Evolutionary conservation across 2,113 vertebrate genomes (phyloP).

Genomic region (Chauna torquata): DNA sequence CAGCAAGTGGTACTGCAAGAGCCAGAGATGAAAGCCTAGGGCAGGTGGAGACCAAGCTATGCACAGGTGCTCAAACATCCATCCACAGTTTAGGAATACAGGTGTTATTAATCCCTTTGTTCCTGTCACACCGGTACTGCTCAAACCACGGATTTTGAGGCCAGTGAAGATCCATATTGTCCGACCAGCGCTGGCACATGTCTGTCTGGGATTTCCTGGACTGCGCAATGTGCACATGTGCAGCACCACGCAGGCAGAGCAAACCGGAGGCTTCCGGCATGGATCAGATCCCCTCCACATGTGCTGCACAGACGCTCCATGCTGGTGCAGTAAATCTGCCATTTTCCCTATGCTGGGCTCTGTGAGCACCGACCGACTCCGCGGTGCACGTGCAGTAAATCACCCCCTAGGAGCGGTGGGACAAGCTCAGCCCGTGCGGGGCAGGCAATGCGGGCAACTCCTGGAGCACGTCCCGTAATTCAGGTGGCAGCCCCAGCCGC

Average conservation of each 20-base stretch:
- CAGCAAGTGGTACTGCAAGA: background rate
- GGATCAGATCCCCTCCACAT: constrained; percentile 29
- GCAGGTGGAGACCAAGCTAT: background rate
- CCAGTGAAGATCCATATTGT: background rate
- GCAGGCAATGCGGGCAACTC: background rate
- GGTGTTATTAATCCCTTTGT: background rate
- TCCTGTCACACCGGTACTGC: background rate
- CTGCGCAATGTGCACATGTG: accelerated
- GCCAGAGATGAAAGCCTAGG: background rate
- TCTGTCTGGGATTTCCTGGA: background rate
- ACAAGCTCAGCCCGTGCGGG: accelerated
- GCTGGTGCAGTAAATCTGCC: constrained; percentile 41
- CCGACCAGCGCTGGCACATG: background rate
- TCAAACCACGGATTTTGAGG: background rate
- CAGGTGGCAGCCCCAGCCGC: background rate
- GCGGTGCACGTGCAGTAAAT: background rate
- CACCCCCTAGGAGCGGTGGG: background rate
- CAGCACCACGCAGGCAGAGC: background rate
- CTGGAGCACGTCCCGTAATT: background rate
- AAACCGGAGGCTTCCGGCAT: background rate
- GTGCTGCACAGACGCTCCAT: constrained; percentile 47
- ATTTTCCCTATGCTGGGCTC: background rate
- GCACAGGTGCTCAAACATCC: background rate
- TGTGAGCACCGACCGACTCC: background rate
- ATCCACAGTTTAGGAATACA: background rate